Evolutionary conservation across 2,888 invertebrate genomes (phyloP).

Genomic region (Trachelus stipa): DNA sequence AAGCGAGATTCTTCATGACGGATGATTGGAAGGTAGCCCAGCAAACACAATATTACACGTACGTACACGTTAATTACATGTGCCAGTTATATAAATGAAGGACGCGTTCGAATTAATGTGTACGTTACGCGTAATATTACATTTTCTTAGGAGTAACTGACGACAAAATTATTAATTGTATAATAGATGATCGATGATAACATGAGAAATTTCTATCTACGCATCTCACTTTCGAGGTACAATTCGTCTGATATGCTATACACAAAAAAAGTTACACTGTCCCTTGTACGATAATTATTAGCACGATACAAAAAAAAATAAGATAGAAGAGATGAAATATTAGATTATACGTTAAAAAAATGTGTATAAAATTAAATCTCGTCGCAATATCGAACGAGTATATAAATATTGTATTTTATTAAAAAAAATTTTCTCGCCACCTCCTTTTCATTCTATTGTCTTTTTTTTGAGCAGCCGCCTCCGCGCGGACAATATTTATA

Average conservation of each 20-base stretch:
- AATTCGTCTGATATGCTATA: neutral
- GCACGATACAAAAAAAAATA: neutral
- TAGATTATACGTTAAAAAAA: neutral
- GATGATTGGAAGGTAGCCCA: neutral
- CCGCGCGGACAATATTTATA: neutral
- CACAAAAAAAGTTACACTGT: neutral
- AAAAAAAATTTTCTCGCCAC: neutral
- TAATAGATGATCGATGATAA: neutral
- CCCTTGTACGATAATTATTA: slow-evolving; percentile 4
- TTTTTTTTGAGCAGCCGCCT: neutral
- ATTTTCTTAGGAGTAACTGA: neutral
- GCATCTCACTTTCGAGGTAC: neutral
- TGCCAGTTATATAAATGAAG: too few species aligned
- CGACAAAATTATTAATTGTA: neutral
- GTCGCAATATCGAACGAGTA: neutral
- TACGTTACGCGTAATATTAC: too few species aligned
- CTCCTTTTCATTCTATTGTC: neutral
- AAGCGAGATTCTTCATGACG: neutral
- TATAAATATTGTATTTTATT: neutral
- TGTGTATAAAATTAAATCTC: neutral
- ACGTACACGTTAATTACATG: too few species aligned
- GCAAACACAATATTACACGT: too few species aligned
- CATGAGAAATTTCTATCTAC: neutral
- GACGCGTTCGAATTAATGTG: too few species aligned
- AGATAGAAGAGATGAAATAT: neutral